phyloP scores from a whole-genome alignment of 2,113 vertebrate genomes.

The Condylura cristata region DNA sequence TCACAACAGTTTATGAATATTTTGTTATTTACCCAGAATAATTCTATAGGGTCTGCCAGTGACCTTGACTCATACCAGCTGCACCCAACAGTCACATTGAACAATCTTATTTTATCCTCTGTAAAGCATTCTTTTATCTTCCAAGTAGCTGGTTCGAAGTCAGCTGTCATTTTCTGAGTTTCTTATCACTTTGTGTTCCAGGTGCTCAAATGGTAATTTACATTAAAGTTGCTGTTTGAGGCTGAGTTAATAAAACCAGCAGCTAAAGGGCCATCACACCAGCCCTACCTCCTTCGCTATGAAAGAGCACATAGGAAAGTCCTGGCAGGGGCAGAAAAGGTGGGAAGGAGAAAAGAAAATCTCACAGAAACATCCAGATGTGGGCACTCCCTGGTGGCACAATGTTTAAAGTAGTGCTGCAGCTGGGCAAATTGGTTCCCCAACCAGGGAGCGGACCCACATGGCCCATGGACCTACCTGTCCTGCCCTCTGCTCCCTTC shows the following conservation, averaged over 20 bases:
- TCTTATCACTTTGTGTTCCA: neutral
- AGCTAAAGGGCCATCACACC: no score
- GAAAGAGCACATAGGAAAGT: neutral
- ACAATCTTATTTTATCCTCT: neutral
- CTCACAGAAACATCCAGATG: neutral
- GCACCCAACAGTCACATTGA: neutral
- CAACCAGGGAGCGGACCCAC: no score
- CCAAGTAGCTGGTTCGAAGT: neutral
- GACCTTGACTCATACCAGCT: neutral
- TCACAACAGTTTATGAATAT: neutral
- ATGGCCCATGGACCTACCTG: no score
- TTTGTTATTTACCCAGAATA: constrained; percentile 12
- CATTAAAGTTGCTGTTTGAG: neutral
- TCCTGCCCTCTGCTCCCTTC: no score
- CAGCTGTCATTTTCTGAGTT: neutral
- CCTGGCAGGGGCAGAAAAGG: neutral
- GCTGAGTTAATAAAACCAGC: neutral
- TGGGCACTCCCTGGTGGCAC: no score
- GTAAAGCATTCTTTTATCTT: neutral
- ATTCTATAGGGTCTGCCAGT: neutral
- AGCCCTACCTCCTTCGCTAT: neutral
- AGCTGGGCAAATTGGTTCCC: no score
- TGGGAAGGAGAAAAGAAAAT: neutral
- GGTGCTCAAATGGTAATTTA: neutral
- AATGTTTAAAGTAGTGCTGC: no score